These are phyloP conservation scores for Parapsyche elsis DNA, from an alignment of 1,140 invertebrate genomes.

Conservation along the genomic window DNA sequence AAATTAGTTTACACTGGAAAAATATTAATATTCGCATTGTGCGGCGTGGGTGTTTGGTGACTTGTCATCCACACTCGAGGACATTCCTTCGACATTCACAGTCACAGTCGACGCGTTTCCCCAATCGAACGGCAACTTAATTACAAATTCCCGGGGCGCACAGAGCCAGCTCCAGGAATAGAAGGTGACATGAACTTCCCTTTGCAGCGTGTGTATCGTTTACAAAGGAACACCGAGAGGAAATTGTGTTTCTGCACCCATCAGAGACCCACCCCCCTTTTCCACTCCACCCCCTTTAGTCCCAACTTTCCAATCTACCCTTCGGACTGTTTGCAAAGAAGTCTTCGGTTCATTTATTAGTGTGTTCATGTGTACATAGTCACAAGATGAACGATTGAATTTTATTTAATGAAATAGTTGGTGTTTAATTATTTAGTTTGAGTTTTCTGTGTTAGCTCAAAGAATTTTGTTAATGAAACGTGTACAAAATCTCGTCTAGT, in stretches of 20 bases:
- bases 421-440: no score
- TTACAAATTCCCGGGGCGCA: slow-evolving; percentile 17
- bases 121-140: slow-evolving; percentile 14
- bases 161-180: neutral
- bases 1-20: no score
- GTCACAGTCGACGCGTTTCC: neutral
- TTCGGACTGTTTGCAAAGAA: no score
- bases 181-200: slow-evolving; percentile 8
- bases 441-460: no score
- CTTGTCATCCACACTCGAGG: neutral
- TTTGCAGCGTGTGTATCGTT: slow-evolving; percentile 1
- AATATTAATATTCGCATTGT: no score
- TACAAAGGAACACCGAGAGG: slow-evolving; percentile 17
- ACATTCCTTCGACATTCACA: neutral
- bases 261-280: neutral
- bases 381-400: no score
- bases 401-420: no score
- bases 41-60: neutral
- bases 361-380: no score
- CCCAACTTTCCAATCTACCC: no score
- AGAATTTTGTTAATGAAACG: no score
- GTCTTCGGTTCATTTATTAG: no score
- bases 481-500: neutral
- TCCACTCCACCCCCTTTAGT: neutral
- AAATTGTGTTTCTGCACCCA: slow-evolving; percentile 18